Conservation (phyloP, 1,140 invertebrate genomes). For the Sarcophaga bullata region DNA sequence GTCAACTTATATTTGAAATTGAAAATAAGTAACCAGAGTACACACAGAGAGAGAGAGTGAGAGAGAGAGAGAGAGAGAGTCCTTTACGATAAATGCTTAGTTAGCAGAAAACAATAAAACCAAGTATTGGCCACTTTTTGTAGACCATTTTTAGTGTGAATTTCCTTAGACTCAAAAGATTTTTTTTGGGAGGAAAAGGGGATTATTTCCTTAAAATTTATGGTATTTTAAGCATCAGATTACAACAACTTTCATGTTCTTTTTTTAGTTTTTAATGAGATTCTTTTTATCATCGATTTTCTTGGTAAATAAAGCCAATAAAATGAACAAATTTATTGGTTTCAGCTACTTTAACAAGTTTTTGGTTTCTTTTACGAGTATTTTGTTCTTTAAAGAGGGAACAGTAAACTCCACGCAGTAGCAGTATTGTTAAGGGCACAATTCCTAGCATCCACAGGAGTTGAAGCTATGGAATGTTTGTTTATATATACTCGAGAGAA, state of each 20-base stretch:
- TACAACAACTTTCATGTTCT: conserved; percentile 11
- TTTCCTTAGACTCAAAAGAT: too few species aligned
- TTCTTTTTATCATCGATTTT: not conserved
- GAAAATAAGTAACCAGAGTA: not conserved
- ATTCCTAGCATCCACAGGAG: too few species aligned
- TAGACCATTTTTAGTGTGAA: not conserved
- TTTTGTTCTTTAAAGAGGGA: too few species aligned
- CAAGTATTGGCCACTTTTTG: not conserved
- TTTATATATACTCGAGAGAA: too few species aligned
- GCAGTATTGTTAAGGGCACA: too few species aligned
- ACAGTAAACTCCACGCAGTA: too few species aligned
- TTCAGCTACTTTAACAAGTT: not conserved
- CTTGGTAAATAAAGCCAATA: not conserved
- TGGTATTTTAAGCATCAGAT: conserved; percentile 24
- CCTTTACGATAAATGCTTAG: too few species aligned
- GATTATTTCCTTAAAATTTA: not conserved
- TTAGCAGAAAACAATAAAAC: too few species aligned
- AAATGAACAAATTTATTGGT: conserved; percentile 18
- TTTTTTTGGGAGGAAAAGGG: not conserved
- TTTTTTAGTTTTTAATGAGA: not conserved
- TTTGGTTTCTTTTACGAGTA: not conserved
- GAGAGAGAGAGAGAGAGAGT: too few species aligned
- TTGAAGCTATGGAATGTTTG: too few species aligned
- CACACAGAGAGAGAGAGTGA: too few species aligned
- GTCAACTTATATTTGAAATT: conserved; percentile 3